These are phyloP conservation scores for Dendronephthya gigantea DNA, from an alignment of 64 coral and sea anemone species.

Conservation along the genomic window DNA sequence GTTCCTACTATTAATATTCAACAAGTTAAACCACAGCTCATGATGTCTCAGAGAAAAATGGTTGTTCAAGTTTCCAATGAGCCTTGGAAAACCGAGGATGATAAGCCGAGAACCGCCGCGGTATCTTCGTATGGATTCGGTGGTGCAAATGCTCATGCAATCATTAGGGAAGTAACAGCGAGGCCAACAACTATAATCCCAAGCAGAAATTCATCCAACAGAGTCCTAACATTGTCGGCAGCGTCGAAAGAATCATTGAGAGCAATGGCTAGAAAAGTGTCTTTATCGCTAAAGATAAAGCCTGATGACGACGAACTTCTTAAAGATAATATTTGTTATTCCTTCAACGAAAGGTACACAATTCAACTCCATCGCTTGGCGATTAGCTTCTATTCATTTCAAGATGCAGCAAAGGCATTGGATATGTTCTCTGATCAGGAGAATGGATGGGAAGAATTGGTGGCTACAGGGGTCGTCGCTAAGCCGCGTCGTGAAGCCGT, in stretches of 20 bases:
- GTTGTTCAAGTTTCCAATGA: constrained; percentile 30
- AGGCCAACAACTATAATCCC: background rate
- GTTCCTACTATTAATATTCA: constrained; percentile 60
- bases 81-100: constrained; percentile 16
- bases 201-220: background rate
- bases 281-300: constrained; percentile 5
- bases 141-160: constrained; percentile 40
- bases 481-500: background rate
- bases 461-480: background rate
- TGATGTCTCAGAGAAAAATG: constrained; percentile 34
- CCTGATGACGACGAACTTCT: background rate
- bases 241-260: constrained; percentile 13
- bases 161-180: constrained; percentile 30
- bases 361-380: constrained; percentile 32
- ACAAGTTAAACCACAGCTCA: constrained; percentile 48
- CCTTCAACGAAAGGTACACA: constrained; percentile 34
- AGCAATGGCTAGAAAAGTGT: constrained; percentile 5
- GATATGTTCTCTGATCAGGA: background rate
- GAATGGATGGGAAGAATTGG: constrained; percentile 23
- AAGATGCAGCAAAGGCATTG: constrained; percentile 12
- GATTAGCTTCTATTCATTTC: constrained; percentile 9
- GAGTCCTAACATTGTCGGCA: constrained; percentile 34
- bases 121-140: constrained; percentile 52
- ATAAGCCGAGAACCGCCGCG: constrained; percentile 39
- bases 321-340: constrained; percentile 36